Evolutionary conservation across 2,797 vertebrate genomes (phyloP), one percentile per base, ranked within the genome.

Genomic region (Myotis planiceps): DNA sequence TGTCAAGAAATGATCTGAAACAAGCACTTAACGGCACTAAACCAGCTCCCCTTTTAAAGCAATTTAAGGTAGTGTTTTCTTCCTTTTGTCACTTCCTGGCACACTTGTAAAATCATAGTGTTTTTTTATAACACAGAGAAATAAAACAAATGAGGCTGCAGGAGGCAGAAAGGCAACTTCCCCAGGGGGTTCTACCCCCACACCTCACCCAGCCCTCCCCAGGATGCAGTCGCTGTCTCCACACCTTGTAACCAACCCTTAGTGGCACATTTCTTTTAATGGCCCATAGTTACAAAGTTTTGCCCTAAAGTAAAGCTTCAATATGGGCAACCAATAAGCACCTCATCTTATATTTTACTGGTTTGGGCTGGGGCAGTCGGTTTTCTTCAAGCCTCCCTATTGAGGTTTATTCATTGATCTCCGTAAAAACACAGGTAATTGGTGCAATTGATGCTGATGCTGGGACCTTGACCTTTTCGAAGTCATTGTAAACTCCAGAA

Each of bases 1-100:
- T 63, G 37, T 90, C 76, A 90, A 90, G 88, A 94, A 90, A 74
- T 45, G 8, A 58, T 65, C 42, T 88, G 78, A 92, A 87, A 39
- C 32, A 78, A 71, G 63, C 92, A 69, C 68, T 90, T 66, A 55
- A 49, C 39, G 27, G 3, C 63, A 49, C 15, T 42, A 78, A 49
- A 29, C 53, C 68, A 74, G 72, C 68, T 88, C 71, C 27, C 12
- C n/a, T 88, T 71, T 82, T 39, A 69, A 80, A 34, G 16, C 34
- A 66, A 25, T 42, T 47, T 29, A 83, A 65, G 51, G 21, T 32
- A 32, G 9, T 34, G 2, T 65, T 63, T 92, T 16, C 27, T 37
- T 49, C 19, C 8, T n/a, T 1, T 80, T 80, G 85, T 75, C 71
- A 72, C n/a, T 79, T 37, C 6, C 6, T 72, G 34, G 13, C 16